Percentiles rank a stretch among this genome's conserved stretches.
These are phyloP conservation scores for Platysteira castanea DNA, from an alignment of 2,113 vertebrate genomes.

Conservation along the genomic window DNA sequence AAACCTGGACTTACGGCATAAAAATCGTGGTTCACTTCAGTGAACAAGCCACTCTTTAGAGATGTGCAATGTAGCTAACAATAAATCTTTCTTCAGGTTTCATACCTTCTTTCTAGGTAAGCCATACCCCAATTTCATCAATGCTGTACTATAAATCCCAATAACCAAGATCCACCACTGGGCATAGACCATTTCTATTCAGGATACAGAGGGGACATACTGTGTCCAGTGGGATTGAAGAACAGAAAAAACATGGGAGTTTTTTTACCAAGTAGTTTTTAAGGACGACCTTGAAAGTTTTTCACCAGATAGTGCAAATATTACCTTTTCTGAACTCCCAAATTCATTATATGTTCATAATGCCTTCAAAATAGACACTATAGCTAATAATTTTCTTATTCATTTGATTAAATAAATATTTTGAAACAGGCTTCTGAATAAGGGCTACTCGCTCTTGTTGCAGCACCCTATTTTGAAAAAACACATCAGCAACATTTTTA, in stretches of 20 bases:
- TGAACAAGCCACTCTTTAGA: neutral
- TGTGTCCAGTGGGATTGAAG: neutral
- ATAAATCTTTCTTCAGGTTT: neutral
- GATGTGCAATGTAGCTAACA: neutral
- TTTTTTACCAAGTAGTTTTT: neutral
- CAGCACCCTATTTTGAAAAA: neutral
- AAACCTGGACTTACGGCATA: neutral
- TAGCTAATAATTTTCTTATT: neutral
- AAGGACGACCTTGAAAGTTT: neutral
- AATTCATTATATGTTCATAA: neutral
- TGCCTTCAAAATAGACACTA: neutral
- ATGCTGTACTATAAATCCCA: neutral
- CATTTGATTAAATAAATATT: neutral
- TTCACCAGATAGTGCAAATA: neutral
- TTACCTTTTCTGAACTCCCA: neutral
- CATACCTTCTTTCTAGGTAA: neutral
- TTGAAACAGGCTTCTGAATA: neutral
- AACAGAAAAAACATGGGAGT: fast-evolving
- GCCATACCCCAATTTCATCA: neutral
- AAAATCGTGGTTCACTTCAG: neutral
- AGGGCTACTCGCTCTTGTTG: neutral
- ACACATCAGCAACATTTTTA: neutral
- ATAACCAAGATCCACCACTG: neutral
- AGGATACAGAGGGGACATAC: neutral
- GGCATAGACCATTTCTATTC: neutral